Base-by-base conservation (phyloP, 2,888 invertebrate genomes). In the Heteromyza rotundicornis region DNA sequence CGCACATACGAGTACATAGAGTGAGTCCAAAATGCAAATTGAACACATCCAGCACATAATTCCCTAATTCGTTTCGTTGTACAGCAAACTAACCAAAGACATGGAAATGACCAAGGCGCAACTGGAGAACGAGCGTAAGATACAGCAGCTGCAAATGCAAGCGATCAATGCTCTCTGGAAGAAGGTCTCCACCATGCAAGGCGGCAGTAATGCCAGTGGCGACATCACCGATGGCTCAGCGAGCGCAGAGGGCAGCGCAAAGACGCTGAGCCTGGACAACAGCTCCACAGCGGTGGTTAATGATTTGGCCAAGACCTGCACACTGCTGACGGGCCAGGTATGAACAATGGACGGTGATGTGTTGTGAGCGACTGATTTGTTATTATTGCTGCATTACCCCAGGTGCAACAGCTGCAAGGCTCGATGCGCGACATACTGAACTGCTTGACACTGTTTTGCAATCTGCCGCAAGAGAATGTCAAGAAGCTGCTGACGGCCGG, bases 121-220 rank as follows among this genome's bases (percentile, higher is more conserved):
- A 14, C 79, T 94, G 51, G 92, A 94, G 76, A 92, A 92, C 72
- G 94, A 95, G 78, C 85, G 93, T 24, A 93, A 92, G 76, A 89
- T 95, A 60, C 92, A 94, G 71, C 89, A 93, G 77, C 83, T 95
- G 54, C 95, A 95, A 84, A 92, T 94, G 89, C 94, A 95, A 82
- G 94, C 95, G 2, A 95, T 95, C 71, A 92, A 92, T 76, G 94
- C 94, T 1, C 84, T 95, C 2, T 95, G 94, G 94, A 93, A 92
- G 81, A 93, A 93, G 80, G 91, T 93, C 1, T 90, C 91, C 16
- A 87, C 89, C 0, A 82, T 92, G 70, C 90, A 82, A 63, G 65
- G 70, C 14, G 67, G 19, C 14, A 17, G 19, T 47, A 47, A 47
- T 62, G 16, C 52, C 8, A 14, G 5, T 3, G 67, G 27, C 23